phyloP scores from a whole-genome alignment of 1,140 invertebrate species.

The Fopius arisanus region DNA sequence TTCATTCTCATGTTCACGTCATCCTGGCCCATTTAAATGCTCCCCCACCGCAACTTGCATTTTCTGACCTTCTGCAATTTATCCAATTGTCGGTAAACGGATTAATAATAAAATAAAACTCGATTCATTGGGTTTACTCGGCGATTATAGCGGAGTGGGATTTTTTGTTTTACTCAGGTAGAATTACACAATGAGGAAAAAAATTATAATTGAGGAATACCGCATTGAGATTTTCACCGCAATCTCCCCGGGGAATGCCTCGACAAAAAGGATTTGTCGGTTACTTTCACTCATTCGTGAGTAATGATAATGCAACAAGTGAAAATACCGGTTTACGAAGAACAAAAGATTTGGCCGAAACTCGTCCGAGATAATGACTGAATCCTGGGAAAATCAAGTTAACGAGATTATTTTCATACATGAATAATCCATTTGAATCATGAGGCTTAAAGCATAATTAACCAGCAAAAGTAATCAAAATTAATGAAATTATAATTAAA shows the following conservation, averaged over 20 bases:
- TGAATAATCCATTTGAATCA: not conserved
- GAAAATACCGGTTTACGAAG: not conserved
- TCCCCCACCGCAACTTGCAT: no score
- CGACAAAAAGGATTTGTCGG: not conserved
- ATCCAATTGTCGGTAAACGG: no score
- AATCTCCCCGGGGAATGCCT: not conserved
- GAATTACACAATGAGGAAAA: not conserved
- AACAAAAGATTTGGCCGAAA: not conserved
- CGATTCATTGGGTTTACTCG: no score
- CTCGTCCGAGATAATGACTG: not conserved
- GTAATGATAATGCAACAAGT: slow-evolving; percentile 1
- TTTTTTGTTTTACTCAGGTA: no score
- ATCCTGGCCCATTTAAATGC: no score
- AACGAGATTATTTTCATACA: not conserved
- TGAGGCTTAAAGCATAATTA: not conserved
- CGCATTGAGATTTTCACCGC: not conserved
- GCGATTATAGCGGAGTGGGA: no score
- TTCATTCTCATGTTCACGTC: no score
- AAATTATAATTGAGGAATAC: not conserved
- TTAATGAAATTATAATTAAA: no score
- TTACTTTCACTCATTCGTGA: not conserved
- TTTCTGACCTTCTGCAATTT: no score
- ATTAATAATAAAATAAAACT: no score
- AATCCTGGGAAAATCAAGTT: not conserved
- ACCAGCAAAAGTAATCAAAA: no score